Percentiles rank a stretch among this genome's conserved stretches.
These are phyloP conservation scores for Orthonyx spaldingii DNA, from an alignment of 2,113 vertebrate species.

Conservation along the genomic window DNA sequence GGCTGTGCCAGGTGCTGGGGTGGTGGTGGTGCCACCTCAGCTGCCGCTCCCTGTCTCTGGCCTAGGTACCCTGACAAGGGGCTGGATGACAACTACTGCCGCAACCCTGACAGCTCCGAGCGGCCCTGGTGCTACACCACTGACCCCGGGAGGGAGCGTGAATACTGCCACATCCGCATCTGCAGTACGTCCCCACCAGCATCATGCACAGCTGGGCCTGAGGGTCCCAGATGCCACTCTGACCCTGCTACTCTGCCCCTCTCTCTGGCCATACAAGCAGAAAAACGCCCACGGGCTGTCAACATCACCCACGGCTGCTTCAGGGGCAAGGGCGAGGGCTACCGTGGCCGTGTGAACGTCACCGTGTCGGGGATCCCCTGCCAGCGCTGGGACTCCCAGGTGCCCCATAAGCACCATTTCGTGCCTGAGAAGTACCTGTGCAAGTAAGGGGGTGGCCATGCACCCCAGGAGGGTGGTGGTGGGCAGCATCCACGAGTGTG, in stretches of 20 bases:
- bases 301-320: conserved; percentile 77
- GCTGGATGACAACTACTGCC: conserved; percentile 94
- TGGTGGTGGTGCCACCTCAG: background rate
- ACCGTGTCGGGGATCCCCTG: conserved; percentile 87
- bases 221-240: background rate
- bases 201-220: fast-evolving
- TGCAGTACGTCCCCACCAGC: conserved; percentile 76
- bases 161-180: conserved; percentile 83
- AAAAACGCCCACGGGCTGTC: conserved; percentile 22
- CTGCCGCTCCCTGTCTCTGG: background rate
- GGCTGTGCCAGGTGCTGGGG: background rate
- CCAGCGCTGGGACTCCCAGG: conserved; percentile 90
- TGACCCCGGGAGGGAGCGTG: conserved; percentile 74
- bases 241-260: background rate
- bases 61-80: conserved; percentile 89
- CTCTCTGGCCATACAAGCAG: conserved; percentile 28
- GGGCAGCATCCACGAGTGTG: background rate
- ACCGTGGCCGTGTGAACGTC: conserved; percentile 84
- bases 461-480: fast-evolving
- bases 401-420: conserved; percentile 86
- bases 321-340: conserved; percentile 85
- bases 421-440: conserved; percentile 86
- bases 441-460: conserved; percentile 77
- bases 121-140: conserved; percentile 96
- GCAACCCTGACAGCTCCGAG: conserved; percentile 91